These are phyloP conservation scores for Scytalopus superciliaris DNA, from an alignment of 2,113 vertebrate genomes.

Conservation along the genomic window DNA sequence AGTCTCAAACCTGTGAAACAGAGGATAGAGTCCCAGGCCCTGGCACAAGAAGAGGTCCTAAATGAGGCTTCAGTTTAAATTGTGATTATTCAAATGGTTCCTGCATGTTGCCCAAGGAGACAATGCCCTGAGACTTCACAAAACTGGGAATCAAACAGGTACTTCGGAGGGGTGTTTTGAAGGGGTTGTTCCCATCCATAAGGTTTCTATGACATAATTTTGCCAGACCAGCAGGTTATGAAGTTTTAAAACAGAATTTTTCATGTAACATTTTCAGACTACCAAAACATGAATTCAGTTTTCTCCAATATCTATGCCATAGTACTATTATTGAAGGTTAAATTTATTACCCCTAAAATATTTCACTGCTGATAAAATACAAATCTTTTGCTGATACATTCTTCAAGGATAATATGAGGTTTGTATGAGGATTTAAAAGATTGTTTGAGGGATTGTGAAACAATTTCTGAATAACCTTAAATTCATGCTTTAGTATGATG, in stretches of 20 bases:
- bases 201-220: background rate
- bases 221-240: background rate
- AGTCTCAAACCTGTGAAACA: background rate
- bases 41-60: background rate
- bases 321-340: background rate
- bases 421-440: conserved; percentile 4
- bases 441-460: background rate
- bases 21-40: background rate
- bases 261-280: background rate
- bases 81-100: background rate
- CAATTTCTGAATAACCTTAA: background rate
- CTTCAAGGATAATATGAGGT: background rate
- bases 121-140: background rate
- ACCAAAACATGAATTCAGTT: background rate
- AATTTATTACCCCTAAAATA: background rate
- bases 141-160: background rate
- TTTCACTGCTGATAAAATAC: background rate
- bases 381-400: background rate
- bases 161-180: background rate
- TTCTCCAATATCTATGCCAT: background rate
- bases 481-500: background rate
- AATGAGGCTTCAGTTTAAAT: background rate
- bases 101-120: background rate
- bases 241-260: background rate
- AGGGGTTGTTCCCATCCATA: background rate